Evolutionary conservation across 2,888 invertebrate genomes (phyloP), one percentile per base, ranked within the genome.

Genomic region (Bembecia ichneumoniformis): DNA sequence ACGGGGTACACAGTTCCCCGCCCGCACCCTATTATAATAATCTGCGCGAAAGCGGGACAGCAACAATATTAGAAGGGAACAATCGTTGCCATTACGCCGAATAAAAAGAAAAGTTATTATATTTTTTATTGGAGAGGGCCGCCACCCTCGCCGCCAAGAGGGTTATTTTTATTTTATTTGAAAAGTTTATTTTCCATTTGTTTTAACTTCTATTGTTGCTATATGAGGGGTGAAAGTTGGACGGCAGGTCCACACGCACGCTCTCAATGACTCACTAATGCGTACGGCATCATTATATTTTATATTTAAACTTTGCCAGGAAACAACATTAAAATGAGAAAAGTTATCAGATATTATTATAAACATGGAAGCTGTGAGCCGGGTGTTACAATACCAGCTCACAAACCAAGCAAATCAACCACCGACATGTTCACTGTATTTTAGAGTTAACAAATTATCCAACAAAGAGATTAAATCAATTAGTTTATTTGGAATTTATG

Each of bases 41-140:
- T 80, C 75, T 71, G 71, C 60, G 76, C 63, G 69, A 65, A 71
- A 82, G 69, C 67, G 74, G 66, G 83, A 82, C 71, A 62, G 76
- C 75, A 77, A 77, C 73, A 72, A 68, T 71, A 81, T 82, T 79
- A 82, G 79, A 82, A 77, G 67, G 73, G 77, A 77, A 80, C 83
- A 79, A 79, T 77, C 82, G 83, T 76, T 76, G 80, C 82, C 81
- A 84, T 84, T 84, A 84, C 77, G 82, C 73, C 80, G 82, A 83
- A 84, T 83, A 83, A 84, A 86, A 84, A 86, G 86, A 86, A 84
- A 86, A 86, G 87, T 86, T 86, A 87, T 87, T 86, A 84, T 87
- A 87, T 86, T 86, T 86, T 86, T 86, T 83, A 81, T 84, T 81
- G 81, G 80, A 78, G 80, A 74, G 84, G 82, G 82, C 81, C 71